A percentile compares a stretch with the other conserved stretches of the same genome.
These are phyloP conservation scores for Tadarida brasiliensis DNA, from an alignment of 2,797 vertebrate genomes.

Conservation along the genomic window DNA sequence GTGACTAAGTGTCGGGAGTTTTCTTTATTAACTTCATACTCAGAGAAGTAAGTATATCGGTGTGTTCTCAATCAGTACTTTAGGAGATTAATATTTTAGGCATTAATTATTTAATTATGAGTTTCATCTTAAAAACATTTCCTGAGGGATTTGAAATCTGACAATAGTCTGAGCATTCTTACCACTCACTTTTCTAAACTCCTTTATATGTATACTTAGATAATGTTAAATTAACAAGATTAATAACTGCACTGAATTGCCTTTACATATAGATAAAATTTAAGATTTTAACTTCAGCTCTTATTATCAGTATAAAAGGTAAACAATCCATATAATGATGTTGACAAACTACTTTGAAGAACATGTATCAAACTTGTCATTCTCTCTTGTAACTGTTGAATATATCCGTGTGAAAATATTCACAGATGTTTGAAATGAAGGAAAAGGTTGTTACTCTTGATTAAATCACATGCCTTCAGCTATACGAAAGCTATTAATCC, in stretches of 20 bases:
- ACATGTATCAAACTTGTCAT: neutral
- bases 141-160: slow-evolving; percentile 6
- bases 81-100: slow-evolving; percentile 46
- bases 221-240: slow-evolving; percentile 43
- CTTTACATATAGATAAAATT: slow-evolving; percentile 22
- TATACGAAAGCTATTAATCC: slow-evolving; percentile 33
- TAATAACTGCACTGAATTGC: slow-evolving; percentile 12
- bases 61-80: slow-evolving; percentile 22
- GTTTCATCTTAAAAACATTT: slow-evolving; percentile 34
- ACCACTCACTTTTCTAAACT: slow-evolving; percentile 35
- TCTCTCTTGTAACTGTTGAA: slow-evolving; percentile 51
- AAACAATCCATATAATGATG: slow-evolving; percentile 45
- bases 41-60: neutral
- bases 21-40: neutral
- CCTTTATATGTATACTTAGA: neutral
- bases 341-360: slow-evolving; percentile 42
- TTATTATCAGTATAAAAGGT: slow-evolving; percentile 18
- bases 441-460: neutral
- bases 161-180: slow-evolving; percentile 31
- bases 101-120: neutral
- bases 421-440: slow-evolving; percentile 43
- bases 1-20: slow-evolving; percentile 5
- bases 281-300: slow-evolving; percentile 36
- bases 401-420: slow-evolving; percentile 15
- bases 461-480: neutral